Percentiles rank a stretch among this genome's conserved stretches.
These are phyloP conservation scores for Luffia ferchaultella DNA, from an alignment of 2,888 invertebrate genomes.

Conservation along the genomic window DNA sequence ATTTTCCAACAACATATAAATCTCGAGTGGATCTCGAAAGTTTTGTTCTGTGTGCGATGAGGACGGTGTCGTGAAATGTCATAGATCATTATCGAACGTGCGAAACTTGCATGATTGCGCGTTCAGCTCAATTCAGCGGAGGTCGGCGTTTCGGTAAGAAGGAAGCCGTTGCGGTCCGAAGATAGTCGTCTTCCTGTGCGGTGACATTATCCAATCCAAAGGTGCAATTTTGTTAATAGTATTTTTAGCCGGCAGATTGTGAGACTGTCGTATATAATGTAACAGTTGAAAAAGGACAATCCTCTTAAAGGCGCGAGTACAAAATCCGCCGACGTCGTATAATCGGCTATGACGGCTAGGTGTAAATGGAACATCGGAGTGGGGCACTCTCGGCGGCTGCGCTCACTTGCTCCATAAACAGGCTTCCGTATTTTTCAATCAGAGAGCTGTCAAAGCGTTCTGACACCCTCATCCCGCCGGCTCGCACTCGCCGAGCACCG, in stretches of 20 bases:
- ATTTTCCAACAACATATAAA: no score
- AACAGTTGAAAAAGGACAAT: not conserved
- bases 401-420: conserved; percentile 64
- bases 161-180: conserved; percentile 9
- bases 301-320: not conserved
- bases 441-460: conserved; percentile 70
- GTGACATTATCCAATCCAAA: conserved; percentile 17
- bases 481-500: conserved; percentile 65
- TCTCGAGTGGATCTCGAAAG: no score
- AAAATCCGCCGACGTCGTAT: not conserved
- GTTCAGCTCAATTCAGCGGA: not conserved
- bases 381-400: conserved; percentile 19
- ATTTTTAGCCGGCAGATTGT: not conserved
- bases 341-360: no score
- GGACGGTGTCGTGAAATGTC: no score
- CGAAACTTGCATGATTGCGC: not conserved
- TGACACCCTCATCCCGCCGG: conserved; percentile 68
- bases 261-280: not conserved
- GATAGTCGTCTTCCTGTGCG: conserved; percentile 28
- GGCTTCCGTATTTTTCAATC: conserved; percentile 71
- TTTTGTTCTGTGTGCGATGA: no score
- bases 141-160: no score
- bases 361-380: no score
- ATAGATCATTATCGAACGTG: not conserved
- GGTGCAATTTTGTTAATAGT: not conserved